These are phyloP conservation scores for Watsonalla binaria DNA, from an alignment of 2,888 invertebrate species.

Conservation along the genomic window DNA sequence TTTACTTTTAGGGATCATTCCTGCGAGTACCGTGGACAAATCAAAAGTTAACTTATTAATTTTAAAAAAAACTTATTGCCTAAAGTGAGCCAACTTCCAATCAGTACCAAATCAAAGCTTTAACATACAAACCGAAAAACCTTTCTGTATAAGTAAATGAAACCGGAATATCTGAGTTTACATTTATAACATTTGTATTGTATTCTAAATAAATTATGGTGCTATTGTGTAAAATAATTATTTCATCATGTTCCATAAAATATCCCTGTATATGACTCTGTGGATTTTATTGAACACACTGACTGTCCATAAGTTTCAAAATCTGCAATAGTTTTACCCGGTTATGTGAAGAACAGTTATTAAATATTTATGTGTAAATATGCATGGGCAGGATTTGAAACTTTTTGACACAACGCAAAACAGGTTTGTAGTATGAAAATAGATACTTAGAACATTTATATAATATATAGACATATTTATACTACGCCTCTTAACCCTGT, in stretches of 20 bases:
- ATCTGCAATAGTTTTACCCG: conserved; percentile 4
- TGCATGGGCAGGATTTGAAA: conserved; percentile 40
- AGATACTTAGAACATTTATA: conserved; percentile 50
- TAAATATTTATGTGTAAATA: neutral
- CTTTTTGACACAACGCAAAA: conserved; percentile 39
- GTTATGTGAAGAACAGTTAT: neutral
- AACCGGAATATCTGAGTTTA: neutral
- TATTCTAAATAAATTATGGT: conserved; percentile 37
- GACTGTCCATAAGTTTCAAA: conserved; percentile 54
- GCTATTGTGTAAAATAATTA: conserved; percentile 48
- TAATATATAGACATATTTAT: conserved; percentile 41
- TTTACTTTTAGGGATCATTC: conserved; percentile 27
- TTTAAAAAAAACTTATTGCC: conserved; percentile 41
- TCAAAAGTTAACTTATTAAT: conserved; percentile 37
- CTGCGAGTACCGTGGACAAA: conserved; percentile 55
- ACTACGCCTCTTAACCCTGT: conserved; percentile 44
- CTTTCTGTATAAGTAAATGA: neutral
- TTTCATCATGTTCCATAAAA: conserved; percentile 66
- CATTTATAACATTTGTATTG: conserved; percentile 7
- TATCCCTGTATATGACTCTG: conserved; percentile 78
- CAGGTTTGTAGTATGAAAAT: conserved; percentile 69
- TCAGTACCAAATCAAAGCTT: conserved; percentile 77
- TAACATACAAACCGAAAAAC: conserved; percentile 28
- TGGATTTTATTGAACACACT: conserved; percentile 72
- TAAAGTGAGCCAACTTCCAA: conserved; percentile 65